These are phyloP conservation scores for Adineta ricciae DNA, from an alignment of 2,888 invertebrate species.

Conservation along the genomic window DNA sequence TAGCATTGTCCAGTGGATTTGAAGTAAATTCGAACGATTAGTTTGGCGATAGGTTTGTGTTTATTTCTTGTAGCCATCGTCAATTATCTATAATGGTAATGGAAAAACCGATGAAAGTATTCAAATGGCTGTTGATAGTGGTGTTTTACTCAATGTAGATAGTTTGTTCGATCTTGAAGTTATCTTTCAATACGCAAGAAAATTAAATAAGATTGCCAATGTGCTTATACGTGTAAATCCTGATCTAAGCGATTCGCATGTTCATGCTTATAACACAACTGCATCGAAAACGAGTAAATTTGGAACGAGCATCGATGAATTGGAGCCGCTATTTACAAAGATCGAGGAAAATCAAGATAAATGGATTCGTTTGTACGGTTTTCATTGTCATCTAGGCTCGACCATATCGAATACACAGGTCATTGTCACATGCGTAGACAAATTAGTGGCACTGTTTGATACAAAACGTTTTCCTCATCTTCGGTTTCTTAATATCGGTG, in stretches of 20 bases:
- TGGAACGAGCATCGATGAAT: conserved; percentile 42
- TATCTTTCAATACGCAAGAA: conserved; percentile 39
- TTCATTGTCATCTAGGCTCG: conserved; percentile 50
- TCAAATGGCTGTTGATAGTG: conserved; percentile 43
- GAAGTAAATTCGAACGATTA: conserved; percentile 36
- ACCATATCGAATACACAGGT: conserved; percentile 40
- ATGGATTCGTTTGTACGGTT: conserved; percentile 43
- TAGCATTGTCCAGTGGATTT: conserved; percentile 46
- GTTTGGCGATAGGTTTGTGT: no score
- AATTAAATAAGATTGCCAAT: conserved; percentile 45
- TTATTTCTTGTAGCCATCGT: not conserved
- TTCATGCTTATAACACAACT: conserved; percentile 47
- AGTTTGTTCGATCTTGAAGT: conserved; percentile 47
- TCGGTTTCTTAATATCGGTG: conserved; percentile 47
- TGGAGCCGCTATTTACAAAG: conserved; percentile 39
- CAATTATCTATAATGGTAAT: conserved; percentile 47
- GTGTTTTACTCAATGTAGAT: conserved; percentile 49
- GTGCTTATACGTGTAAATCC: conserved; percentile 38
- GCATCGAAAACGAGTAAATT: conserved; percentile 46
- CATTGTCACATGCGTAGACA: conserved; percentile 40
- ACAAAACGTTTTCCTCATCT: conserved; percentile 38
- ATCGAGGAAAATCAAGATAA: conserved; percentile 35
- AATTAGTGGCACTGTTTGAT: conserved; percentile 38
- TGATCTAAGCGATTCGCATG: conserved; percentile 37
- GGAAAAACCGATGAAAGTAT: conserved; percentile 49